Evolutionary conservation across 2,113 vertebrate genomes (phyloP).

Genomic region (Speoplatyrhinus poulsoni): DNA sequence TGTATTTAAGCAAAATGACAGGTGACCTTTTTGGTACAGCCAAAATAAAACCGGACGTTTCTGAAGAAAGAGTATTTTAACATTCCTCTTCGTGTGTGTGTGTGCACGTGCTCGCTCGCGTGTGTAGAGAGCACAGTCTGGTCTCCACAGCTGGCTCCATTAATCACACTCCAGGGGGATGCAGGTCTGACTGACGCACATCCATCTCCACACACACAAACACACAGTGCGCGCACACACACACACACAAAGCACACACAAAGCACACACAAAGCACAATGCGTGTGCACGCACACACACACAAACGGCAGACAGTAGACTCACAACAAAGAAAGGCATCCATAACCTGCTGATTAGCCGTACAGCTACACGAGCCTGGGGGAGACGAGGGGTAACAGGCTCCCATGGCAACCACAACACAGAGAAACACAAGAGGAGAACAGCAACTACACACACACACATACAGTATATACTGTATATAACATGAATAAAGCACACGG

Average conservation of each 20-base stretch:
- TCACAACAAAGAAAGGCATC: conserved; percentile 29
- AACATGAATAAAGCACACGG: not conserved
- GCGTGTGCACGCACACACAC: conserved; percentile 4
- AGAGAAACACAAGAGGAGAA: not conserved
- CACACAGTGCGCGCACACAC: conserved; percentile 16
- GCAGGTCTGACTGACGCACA: conserved; percentile 51
- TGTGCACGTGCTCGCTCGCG: conserved; percentile 1
- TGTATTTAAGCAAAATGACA: conserved; percentile 50
- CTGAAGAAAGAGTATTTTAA: conserved; percentile 32
- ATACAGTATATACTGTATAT: conserved; percentile 12
- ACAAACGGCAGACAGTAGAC: conserved; percentile 11
- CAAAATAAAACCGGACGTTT: conserved; percentile 44
- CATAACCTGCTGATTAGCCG: conserved; percentile 52
- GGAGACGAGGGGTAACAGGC: not conserved
- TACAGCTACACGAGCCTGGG: conserved; percentile 10
- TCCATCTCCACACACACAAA: conserved; percentile 40
- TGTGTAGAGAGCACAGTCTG: conserved; percentile 24
- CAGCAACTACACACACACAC: not conserved
- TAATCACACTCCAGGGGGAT: conserved; percentile 57
- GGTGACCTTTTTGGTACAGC: conserved; percentile 43
- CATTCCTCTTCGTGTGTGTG: conserved; percentile 2
- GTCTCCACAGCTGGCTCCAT: conserved; percentile 55
- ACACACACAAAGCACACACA: conserved; percentile 5
- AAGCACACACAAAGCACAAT: conserved; percentile 2
- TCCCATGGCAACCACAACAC: not conserved